These are phyloP conservation scores for Sprattus sprattus DNA, from an alignment of 2,113 vertebrate genomes.

Conservation along the genomic window DNA sequence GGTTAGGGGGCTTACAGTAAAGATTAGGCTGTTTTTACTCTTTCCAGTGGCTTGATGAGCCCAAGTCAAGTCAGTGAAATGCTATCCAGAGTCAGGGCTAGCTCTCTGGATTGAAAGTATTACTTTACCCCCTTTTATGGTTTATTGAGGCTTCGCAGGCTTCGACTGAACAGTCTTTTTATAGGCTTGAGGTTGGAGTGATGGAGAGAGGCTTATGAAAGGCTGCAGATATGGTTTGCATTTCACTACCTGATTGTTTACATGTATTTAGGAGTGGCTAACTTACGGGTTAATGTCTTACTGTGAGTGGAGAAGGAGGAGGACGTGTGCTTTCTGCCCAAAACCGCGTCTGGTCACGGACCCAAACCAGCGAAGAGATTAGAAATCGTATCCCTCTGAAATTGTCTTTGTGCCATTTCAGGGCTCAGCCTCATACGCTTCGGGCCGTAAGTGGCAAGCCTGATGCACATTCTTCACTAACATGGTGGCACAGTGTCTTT, in stretches of 20 bases:
- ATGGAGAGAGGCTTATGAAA: neutral
- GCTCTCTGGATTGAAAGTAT: conserved; percentile 33
- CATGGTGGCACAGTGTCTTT: neutral
- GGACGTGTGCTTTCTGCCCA: neutral
- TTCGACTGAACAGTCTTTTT: neutral
- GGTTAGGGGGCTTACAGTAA: conserved; percentile 37
- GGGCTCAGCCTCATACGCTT: neutral
- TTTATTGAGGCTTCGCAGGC: conserved; percentile 51
- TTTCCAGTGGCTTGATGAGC: conserved; percentile 12
- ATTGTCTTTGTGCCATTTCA: neutral
- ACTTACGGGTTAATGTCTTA: neutral
- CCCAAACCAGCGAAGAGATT: neutral
- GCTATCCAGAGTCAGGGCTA: neutral
- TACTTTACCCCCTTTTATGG: conserved; percentile 38
- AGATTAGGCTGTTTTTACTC: conserved; percentile 17
- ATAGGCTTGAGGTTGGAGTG: neutral
- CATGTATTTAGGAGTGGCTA: conserved; percentile 4
- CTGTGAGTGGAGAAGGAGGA: neutral
- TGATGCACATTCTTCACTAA: neutral
- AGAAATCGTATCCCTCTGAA: neutral
- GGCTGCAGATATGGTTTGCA: conserved; percentile 1
- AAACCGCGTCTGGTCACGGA: neutral
- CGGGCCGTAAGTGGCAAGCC: neutral
- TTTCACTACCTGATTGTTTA: conserved; percentile 18
- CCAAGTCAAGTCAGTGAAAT: conserved; percentile 15